Evolutionary conservation across 2,888 invertebrate species (phyloP), one percentile per base, ranked within the genome.

Genomic region (Trypoxylon attenuatum): DNA sequence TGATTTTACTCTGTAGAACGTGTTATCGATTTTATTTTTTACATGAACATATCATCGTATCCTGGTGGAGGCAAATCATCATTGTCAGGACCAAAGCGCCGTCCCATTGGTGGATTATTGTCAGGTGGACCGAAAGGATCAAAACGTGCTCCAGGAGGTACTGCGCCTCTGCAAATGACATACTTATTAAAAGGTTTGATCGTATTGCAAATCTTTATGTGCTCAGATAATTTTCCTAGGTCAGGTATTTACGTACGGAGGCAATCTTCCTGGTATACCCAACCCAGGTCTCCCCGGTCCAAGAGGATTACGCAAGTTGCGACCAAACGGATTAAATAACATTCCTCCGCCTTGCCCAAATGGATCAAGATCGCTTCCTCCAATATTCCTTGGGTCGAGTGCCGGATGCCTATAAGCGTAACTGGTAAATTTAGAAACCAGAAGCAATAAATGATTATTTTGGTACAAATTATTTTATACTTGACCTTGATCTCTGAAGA

Each of bases 91-190:
- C 69, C 45, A 22, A 6, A 1, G 33, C 71, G 60, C 0, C 19
- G 63, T 0, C 89, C 88, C 47, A 82, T 81, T 5, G 80, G 80
- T 47, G 87, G 88, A 23, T 73, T 54, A 2, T 66, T 5, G 27
- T 87, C 89, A 4, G 90, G 90, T 0, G 95, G 95, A 0, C 93
- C 92, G 83, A 95, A 93, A 0, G 96, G 96, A 88, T 96, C 96
- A 85, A 94, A 96, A 56, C 96, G 90, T 2, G 95, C 94, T 10
- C 94, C 94, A 0, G 94, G 94, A 1, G 94, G 94, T 8, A 92
- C 80, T 0, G 91, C 88, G 6, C 91, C 91, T 23, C 92, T 93
- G 85, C n/a, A n/a, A n/a, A n/a, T n/a, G n/a, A n/a, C n/a, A n/a
- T n/a, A n/a, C n/a, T n/a, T n/a, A n/a, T n/a, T n/a, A n/a, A n/a